Conservation (phyloP, 2,113 vertebrate species). For the Felis catus region DNA sequence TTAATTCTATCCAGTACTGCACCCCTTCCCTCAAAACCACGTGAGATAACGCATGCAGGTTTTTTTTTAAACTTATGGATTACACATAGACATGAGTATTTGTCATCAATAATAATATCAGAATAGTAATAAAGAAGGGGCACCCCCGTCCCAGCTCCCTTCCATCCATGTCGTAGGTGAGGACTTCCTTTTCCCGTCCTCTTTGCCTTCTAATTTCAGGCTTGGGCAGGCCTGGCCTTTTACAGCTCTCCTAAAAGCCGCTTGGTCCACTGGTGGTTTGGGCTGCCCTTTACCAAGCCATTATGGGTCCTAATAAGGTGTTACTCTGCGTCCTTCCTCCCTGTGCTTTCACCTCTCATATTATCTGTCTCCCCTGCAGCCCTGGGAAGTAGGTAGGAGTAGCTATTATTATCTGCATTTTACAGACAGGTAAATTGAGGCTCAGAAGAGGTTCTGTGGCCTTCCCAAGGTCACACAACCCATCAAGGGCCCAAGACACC, state of each 20-base stretch:
- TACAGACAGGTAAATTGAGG: background rate
- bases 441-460: background rate
- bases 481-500: background rate
- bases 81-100: background rate
- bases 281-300: background rate
- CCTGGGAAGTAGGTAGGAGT: slow-evolving; percentile 32
- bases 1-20: background rate
- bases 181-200: background rate
- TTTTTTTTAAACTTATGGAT: background rate
- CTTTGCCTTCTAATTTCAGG: background rate
- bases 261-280: background rate
- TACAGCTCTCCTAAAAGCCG: background rate
- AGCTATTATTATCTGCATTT: slow-evolving; percentile 21
- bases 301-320: background rate
- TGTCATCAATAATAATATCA: background rate
- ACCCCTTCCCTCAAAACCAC: background rate
- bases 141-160: background rate
- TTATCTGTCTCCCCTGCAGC: background rate
- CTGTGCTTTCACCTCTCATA: background rate
- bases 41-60: background rate
- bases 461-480: background rate
- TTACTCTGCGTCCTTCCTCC: background rate
- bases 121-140: background rate
- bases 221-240: background rate
- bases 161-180: background rate